phyloP scores from a whole-genome alignment of 2,888 invertebrate genomes.

The Cheilosia soror region DNA sequence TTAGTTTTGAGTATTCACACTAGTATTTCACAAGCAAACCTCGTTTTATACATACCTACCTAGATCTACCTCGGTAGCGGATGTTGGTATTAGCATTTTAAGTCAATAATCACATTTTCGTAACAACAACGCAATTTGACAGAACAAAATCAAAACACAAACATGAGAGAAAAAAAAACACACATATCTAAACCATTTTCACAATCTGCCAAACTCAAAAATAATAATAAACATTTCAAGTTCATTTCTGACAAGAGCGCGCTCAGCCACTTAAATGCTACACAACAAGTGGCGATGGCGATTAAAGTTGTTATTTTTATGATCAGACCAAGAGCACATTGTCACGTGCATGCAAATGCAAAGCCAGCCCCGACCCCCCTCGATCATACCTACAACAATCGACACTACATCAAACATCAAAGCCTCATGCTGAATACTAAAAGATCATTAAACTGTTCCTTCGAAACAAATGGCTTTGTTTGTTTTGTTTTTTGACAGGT shows the following conservation, averaged over 20 bases:
- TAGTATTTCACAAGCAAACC: not conserved
- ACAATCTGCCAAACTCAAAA: conserved; percentile 21
- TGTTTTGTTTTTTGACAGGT: conserved; percentile 21
- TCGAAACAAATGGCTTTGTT: conserved; percentile 20
- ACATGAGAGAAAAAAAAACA: not conserved
- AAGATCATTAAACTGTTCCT: conserved; percentile 65
- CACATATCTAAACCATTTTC: not conserved
- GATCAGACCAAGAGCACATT: conserved; percentile 57
- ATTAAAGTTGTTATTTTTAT: conserved; percentile 53
- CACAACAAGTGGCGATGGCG: conserved; percentile 41
- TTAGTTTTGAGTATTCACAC: not conserved
- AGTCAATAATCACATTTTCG: conserved; percentile 50
- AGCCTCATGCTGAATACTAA: conserved; percentile 58
- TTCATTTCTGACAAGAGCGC: conserved; percentile 25
- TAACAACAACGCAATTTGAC: conserved; percentile 56
- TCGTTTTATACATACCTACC: not conserved
- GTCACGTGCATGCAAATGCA: conserved; percentile 69
- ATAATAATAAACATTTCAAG: conserved; percentile 53
- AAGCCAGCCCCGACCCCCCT: not conserved
- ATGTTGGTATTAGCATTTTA: conserved; percentile 38
- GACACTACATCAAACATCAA: conserved; percentile 15
- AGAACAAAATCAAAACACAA: conserved; percentile 10
- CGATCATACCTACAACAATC: too few species aligned
- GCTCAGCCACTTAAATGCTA: conserved; percentile 42
- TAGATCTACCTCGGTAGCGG: conserved; percentile 31